A percentile compares a stretch with the other conserved stretches of the same genome.
These are phyloP conservation scores for Eurosta solidaginis DNA, from an alignment of 1,140 invertebrate species.

Conservation along the genomic window DNA sequence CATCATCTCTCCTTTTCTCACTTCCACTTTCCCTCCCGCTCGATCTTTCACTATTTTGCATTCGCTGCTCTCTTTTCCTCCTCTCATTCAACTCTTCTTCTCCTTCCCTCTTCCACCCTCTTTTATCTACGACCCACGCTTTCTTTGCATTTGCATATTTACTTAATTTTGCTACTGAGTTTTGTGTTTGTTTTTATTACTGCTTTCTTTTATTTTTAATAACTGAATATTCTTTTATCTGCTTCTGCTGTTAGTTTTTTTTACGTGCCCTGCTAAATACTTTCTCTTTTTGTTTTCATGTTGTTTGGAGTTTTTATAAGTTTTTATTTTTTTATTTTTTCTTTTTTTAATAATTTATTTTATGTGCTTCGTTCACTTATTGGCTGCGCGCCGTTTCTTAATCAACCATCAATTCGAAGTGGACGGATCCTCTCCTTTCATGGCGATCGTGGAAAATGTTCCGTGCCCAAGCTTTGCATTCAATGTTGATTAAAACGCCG, in stretches of 20 bases:
- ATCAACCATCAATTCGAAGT: constrained; percentile 95
- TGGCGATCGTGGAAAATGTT: constrained; percentile 88
- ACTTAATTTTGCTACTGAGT: constrained; percentile 47
- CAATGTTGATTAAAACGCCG: constrained; percentile 91
- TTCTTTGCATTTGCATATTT: constrained; percentile 34
- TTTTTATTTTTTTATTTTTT: constrained; percentile 21
- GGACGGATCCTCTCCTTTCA: constrained; percentile 88
- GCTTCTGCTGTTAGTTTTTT: constrained; percentile 29
- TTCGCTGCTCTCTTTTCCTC: background rate
- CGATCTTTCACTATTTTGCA: background rate
- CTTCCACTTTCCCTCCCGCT: background rate
- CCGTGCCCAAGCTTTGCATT: constrained; percentile 94
- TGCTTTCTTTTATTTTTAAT: constrained; percentile 12
- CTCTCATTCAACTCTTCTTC: background rate
- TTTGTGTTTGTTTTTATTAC: constrained; percentile 35
- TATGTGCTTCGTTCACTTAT: constrained; percentile 32
- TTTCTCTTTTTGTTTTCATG: constrained; percentile 31
- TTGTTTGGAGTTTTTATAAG: constrained; percentile 32
- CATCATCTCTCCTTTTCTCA: background rate
- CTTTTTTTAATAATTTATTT: constrained; percentile 19
- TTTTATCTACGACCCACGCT: too few relatives aligned
- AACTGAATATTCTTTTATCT: constrained; percentile 9
- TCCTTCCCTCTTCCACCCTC: too few relatives aligned
- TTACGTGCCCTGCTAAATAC: constrained; percentile 38
- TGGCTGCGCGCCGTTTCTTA: constrained; percentile 62